Percentiles rank a stretch among this genome's conserved stretches.
phyloP scores from a whole-genome alignment of 92 coral and sea anemone genomes.

The Ricordea florida region DNA sequence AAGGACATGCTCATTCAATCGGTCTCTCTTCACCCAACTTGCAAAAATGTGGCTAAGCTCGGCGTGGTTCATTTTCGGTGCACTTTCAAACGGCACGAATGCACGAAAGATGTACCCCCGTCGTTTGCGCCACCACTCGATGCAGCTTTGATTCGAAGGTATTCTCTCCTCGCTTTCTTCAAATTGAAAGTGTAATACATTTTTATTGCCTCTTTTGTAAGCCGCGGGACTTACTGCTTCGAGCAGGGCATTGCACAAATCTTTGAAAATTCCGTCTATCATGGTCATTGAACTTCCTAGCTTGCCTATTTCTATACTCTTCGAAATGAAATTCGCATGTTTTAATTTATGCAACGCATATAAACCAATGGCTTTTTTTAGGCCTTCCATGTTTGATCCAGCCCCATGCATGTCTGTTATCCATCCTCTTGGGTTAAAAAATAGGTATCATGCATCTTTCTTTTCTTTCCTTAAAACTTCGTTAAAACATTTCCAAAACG shows the following conservation, averaged over 20 bases:
- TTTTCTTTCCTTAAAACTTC: slow-evolving; percentile 39
- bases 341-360: slow-evolving; percentile 31
- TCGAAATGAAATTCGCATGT: slow-evolving; percentile 65
- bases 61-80: slow-evolving; percentile 42
- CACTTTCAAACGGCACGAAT: slow-evolving; percentile 23
- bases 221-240: slow-evolving; percentile 31
- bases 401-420: slow-evolving; percentile 62
- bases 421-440: slow-evolving; percentile 62
- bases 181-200: slow-evolving; percentile 13
- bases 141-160: slow-evolving; percentile 18
- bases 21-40: slow-evolving; percentile 60
- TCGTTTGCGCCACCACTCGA: slow-evolving; percentile 64
- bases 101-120: slow-evolving; percentile 52
- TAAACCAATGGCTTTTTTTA: slow-evolving; percentile 37
- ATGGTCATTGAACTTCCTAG: slow-evolving; percentile 36
- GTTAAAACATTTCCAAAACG: slow-evolving; percentile 43
- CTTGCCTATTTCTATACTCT: slow-evolving; percentile 58
- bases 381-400: slow-evolving; percentile 54
- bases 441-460: slow-evolving; percentile 11
- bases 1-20: slow-evolving; percentile 53
- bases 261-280: slow-evolving; percentile 40
- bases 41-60: slow-evolving; percentile 34
- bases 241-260: slow-evolving; percentile 41
- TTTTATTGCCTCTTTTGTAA: slow-evolving; percentile 41
- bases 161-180: slow-evolving; percentile 26